These are phyloP conservation scores for Trichonephila inaurata DNA, from an alignment of 1,140 invertebrate genomes.

Conservation along the genomic window DNA sequence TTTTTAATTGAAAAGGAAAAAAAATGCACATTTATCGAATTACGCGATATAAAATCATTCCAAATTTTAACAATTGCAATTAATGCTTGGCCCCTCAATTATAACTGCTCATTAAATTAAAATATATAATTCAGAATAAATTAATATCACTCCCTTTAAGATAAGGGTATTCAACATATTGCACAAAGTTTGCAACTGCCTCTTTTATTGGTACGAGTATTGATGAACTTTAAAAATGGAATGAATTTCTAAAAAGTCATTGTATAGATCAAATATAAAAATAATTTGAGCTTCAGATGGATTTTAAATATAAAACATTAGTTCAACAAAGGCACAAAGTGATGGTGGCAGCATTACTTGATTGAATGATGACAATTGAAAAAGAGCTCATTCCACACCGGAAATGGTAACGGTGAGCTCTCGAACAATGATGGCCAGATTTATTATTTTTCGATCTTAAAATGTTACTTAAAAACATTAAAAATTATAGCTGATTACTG, in stretches of 20 bases:
- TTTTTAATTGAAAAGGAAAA: background rate
- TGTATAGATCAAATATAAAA: slow-evolving; percentile 53
- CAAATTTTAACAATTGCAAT: too few species aligned
- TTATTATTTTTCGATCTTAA: background rate
- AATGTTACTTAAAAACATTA: slow-evolving; percentile 17
- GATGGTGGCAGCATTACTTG: slow-evolving; percentile 69
- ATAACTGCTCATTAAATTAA: background rate
- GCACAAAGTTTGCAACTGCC: slow-evolving; percentile 42
- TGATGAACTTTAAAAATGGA: slow-evolving; percentile 46
- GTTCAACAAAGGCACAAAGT: slow-evolving; percentile 65
- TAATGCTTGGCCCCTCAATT: too few species aligned
- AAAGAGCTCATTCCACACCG: background rate
- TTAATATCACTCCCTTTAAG: slow-evolving; percentile 63
- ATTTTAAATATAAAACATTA: slow-evolving; percentile 15
- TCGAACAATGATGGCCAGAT: background rate
- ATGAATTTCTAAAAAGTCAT: slow-evolving; percentile 52
- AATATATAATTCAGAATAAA: slow-evolving; percentile 42
- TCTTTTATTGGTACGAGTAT: background rate
- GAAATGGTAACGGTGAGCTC: background rate
- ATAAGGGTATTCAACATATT: slow-evolving; percentile 36
- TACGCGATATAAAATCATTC: too few species aligned
- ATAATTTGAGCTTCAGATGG: slow-evolving; percentile 51
- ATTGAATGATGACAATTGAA: background rate
- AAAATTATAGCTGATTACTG: slow-evolving; percentile 16
- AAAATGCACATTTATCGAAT: too few species aligned